A percentile compares a stretch with the other conserved stretches of the same genome.
Conservation (phyloP, 2,797 vertebrate species). For the Danio kyathit region DNA sequence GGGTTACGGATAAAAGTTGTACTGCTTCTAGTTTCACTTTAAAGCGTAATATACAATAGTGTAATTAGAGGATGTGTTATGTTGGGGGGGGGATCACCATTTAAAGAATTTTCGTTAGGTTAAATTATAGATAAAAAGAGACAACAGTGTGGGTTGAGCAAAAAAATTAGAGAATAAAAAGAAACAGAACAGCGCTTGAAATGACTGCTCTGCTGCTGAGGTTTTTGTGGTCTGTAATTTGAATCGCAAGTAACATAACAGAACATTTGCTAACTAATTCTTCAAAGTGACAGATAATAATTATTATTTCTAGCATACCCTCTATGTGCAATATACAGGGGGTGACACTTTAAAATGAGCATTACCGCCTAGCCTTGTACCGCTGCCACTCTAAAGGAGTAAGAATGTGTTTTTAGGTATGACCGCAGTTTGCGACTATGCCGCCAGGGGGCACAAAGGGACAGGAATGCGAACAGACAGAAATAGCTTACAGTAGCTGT, state of each 20-base stretch:
- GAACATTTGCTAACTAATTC: background rate
- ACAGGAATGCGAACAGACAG: no score
- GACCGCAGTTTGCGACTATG: no score
- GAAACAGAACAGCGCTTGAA: background rate
- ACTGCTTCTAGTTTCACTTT: background rate
- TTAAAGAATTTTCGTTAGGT: background rate
- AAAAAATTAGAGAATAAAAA: background rate
- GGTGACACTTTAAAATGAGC: no score
- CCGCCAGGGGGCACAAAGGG: no score
- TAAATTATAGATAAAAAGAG: no score
- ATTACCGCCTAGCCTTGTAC: no score
- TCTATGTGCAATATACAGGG: no score
- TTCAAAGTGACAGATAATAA: slow-evolving; percentile 3
- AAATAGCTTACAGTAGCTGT: no score
- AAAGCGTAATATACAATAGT: background rate
- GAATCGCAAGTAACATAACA: background rate
- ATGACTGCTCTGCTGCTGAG: background rate
- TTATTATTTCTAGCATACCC: background rate
- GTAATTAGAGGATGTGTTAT: background rate
- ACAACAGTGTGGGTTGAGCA: background rate
- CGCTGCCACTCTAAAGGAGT: no score
- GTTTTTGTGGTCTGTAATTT: background rate
- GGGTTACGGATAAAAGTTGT: background rate
- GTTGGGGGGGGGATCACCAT: no score
- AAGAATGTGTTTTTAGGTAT: no score